A percentile compares a stretch with the other conserved stretches of the same genome.
Conservation (phyloP, 1,140 invertebrate genomes). For the Cyphomyrmex costatus region DNA sequence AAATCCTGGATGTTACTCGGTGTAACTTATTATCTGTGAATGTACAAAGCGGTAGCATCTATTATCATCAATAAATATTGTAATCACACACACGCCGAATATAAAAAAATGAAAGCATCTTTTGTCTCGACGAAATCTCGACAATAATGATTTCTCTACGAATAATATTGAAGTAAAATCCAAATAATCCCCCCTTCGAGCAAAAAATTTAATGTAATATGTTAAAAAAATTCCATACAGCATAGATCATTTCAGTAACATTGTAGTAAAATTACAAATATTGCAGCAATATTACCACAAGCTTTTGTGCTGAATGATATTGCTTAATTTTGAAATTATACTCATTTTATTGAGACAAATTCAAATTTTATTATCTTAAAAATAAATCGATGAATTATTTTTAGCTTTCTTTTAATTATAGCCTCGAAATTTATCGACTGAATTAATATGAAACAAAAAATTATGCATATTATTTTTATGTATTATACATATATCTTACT, state of each 20-base stretch:
- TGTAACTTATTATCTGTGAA: constrained; percentile 8
- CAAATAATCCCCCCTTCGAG: neutral
- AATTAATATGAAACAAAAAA: neutral
- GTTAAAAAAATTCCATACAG: neutral
- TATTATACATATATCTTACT: neutral
- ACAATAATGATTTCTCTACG: neutral
- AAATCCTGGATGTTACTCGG: no score
- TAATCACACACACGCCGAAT: neutral
- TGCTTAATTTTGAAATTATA: no score
- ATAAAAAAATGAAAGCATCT: neutral
- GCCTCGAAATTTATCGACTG: neutral
- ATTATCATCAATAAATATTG: no score
- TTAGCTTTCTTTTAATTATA: neutral
- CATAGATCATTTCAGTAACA: no score
- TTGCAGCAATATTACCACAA: no score
- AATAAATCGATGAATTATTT: neutral
- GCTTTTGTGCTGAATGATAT: neutral
- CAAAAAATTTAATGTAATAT: neutral
- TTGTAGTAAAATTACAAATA: no score
- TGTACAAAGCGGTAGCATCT: constrained; percentile 19
- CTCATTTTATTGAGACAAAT: neutral
- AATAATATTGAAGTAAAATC: neutral
- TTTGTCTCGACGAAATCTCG: neutral
- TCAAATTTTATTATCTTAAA: neutral
- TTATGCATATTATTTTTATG: neutral